Evolutionary conservation across 2,113 vertebrate genomes (phyloP).

Genomic region (Geococcyx californianus): DNA sequence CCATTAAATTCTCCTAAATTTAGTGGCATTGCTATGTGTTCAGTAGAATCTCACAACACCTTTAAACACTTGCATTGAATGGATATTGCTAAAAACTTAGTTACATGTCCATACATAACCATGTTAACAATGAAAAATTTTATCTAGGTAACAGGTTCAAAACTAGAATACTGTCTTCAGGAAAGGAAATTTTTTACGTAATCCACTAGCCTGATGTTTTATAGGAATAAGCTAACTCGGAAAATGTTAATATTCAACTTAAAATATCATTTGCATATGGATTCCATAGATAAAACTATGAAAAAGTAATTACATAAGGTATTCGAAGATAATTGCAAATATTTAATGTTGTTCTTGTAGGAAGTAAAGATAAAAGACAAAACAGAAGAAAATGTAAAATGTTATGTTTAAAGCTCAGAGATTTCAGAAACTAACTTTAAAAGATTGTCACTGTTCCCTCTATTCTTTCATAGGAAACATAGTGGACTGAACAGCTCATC

Average conservation of each 20-base stretch:
- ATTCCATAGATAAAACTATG: not conserved
- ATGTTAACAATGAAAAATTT: constrained; percentile 3
- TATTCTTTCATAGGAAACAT: not conserved
- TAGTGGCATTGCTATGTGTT: not conserved
- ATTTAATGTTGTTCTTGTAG: not conserved
- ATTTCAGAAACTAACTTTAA: not conserved
- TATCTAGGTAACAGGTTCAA: constrained; percentile 16
- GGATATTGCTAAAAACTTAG: not conserved
- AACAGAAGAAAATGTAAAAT: not conserved
- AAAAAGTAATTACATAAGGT: not conserved
- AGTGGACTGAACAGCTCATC: not conserved
- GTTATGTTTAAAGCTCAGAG: not conserved
- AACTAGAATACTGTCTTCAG: constrained; percentile 29
- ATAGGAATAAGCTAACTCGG: not conserved
- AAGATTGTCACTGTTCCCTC: not conserved
- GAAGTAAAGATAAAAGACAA: not conserved
- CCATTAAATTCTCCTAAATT: not conserved
- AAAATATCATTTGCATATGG: not conserved
- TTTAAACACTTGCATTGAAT: constrained; percentile 12
- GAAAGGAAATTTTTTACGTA: not conserved
- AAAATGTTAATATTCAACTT: constrained; percentile 22
- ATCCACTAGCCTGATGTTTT: not conserved
- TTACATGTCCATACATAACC: constrained; percentile 1
- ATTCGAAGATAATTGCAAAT: not conserved
- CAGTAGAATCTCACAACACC: not conserved